These are phyloP conservation scores for Spilogale gracilis DNA, from an alignment of 2,113 vertebrate genomes.

Conservation along the genomic window DNA sequence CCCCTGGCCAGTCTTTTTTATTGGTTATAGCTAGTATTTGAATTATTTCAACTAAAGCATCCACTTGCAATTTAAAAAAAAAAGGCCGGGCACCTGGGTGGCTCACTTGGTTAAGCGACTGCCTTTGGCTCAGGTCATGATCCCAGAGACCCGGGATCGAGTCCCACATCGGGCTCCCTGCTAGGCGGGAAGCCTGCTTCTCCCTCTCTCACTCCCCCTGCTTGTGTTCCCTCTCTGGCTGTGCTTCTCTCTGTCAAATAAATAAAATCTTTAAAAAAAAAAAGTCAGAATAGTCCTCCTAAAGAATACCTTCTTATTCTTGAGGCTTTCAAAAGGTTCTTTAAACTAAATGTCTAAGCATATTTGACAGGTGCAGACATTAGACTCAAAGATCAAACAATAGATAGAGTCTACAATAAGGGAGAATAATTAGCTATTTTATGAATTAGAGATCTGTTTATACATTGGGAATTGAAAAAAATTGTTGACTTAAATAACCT, in stretches of 20 bases:
- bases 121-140: no score
- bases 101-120: no score
- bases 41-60: slow-evolving; percentile 19
- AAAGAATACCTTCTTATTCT: background rate
- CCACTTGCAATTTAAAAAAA: background rate
- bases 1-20: background rate
- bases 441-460: slow-evolving; percentile 28
- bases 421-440: slow-evolving; percentile 47
- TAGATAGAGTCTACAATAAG: background rate
- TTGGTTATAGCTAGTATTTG: slow-evolving; percentile 8
- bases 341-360: slow-evolving; percentile 16
- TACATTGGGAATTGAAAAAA: background rate
- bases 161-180: no score
- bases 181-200: no score
- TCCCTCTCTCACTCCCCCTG: no score
- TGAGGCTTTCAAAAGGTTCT: slow-evolving; percentile 8
- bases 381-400: background rate
- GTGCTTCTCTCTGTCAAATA: no score
- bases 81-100: no score
- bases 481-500: slow-evolving; percentile 55
- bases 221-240: no score
- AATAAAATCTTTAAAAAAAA: no score
- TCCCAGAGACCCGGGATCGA: no score
- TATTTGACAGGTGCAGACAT: background rate
- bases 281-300: background rate